Conservation (phyloP, 2,888 invertebrate species). For the Scaeva pyrastri region DNA sequence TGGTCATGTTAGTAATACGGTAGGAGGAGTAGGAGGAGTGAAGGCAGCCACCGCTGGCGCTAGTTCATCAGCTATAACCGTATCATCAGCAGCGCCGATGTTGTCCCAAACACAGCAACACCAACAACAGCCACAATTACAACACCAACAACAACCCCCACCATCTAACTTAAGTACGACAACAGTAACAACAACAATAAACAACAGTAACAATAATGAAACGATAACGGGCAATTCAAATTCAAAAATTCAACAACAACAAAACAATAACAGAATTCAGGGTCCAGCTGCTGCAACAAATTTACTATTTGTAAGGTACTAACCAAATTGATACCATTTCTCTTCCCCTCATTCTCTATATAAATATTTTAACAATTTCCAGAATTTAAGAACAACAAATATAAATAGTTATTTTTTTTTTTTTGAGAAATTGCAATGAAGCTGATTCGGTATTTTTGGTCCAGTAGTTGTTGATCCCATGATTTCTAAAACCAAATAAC, state of each 20-base stretch:
- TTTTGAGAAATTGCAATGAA: constrained; percentile 68
- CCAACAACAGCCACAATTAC: constrained; percentile 72
- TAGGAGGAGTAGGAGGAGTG: constrained; percentile 68
- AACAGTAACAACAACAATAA: constrained; percentile 73
- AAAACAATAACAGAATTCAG: constrained; percentile 80
- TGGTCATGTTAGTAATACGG: constrained; percentile 77
- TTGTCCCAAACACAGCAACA: constrained; percentile 69
- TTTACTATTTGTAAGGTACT: constrained; percentile 84
- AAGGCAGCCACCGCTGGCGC: constrained; percentile 61
- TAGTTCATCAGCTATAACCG: constrained; percentile 74
- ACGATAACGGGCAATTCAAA: constrained; percentile 75
- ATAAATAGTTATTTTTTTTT: constrained; percentile 19
- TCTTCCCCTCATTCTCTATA: constrained; percentile 1
- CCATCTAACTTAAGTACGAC: constrained; percentile 77
- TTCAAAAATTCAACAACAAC: constrained; percentile 72
- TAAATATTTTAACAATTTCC: constrained; percentile 41
- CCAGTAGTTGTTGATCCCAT: constrained; percentile 35
- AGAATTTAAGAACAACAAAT: constrained; percentile 35
- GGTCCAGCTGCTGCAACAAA: constrained; percentile 80
- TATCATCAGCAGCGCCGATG: constrained; percentile 72
- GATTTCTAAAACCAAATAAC: constrained; percentile 18
- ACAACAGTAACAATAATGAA: constrained; percentile 73
- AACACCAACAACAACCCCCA: constrained; percentile 77
- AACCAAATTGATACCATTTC: constrained; percentile 72
- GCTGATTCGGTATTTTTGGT: constrained; percentile 48